Evolutionary conservation across 2,113 vertebrate species (phyloP).

Genomic region (Noctilio leporinus): DNA sequence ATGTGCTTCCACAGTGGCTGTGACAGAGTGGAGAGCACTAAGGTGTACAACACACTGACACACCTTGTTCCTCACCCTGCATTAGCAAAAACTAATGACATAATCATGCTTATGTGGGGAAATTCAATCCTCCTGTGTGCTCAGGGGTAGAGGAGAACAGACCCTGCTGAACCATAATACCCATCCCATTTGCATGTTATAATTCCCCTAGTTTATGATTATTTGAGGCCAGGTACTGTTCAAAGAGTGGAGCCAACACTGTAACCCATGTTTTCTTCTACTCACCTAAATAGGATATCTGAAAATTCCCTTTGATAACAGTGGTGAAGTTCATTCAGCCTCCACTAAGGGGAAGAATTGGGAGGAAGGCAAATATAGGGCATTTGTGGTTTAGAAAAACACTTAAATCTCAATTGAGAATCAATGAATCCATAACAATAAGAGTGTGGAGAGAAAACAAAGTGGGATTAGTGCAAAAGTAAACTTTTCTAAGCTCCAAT

Average conservation of each 20-base stretch:
- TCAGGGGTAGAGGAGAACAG: background rate
- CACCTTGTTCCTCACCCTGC: background rate
- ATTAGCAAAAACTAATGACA: background rate
- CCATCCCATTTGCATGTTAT: rapidly evolving
- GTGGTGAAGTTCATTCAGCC: background rate
- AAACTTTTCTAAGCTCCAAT: background rate
- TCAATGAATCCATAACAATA: background rate
- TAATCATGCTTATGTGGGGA: background rate
- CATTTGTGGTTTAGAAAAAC: background rate
- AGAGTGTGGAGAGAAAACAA: background rate
- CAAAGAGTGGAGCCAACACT: background rate
- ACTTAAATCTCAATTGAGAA: background rate
- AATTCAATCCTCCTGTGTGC: background rate
- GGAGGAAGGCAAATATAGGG: background rate
- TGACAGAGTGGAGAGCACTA: background rate
- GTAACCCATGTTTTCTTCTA: background rate
- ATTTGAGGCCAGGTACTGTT: background rate
- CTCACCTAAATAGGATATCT: background rate
- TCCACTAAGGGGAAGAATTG: background rate
- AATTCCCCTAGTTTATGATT: background rate
- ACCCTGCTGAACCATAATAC: background rate
- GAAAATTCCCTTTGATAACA: background rate
- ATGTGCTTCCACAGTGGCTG: background rate
- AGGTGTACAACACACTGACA: background rate
- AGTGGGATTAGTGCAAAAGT: background rate